Evolutionary conservation across 1,140 invertebrate genomes (phyloP), one percentile per base, ranked within the genome.

Genomic region (Phortica variegata): DNA sequence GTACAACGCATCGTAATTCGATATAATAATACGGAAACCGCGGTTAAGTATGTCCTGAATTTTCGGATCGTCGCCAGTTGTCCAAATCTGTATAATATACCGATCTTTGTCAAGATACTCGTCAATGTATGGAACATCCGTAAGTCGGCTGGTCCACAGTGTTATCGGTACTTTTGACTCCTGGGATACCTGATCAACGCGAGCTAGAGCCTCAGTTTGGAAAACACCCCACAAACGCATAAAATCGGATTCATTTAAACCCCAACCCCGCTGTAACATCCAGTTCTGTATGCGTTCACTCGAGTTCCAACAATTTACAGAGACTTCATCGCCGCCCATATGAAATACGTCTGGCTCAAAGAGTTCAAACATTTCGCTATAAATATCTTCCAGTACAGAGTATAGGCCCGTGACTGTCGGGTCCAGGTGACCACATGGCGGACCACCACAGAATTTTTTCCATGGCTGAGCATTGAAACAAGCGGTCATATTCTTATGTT

Each of bases 241-340:
- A 60, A 87, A 91, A 56, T 83, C 85, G 1, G 73, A 59, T 19
- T 85, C 79, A 8, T 80, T 54, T 34, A 83, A 60, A 49, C 77
- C 73, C 84, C 85, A 85, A 5, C 81, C 77, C 1, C 79, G 76
- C 40, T 73, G 29, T 3, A 47, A 38, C 87, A 93, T 89, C 83
- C 87, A 91, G 3, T 84, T 69, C 31, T 78, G 80, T 55, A 93
- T 87, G 15, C 77, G 75, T 6, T 72, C 57, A 0, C 84, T 86
- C 2, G 83, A 81, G 58, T 88, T 90, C 91, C 91, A 94, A 63
- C 90, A 93, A 20, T 78, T 76, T 10, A 86, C 73, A 36, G 82
- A 85, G 0, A 90, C 89, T 66, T 94, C 90, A 65, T 93, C 90
- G 0, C 90, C 91, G 17, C 91, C 91, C 89, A 93, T 91, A 61